A percentile compares a stretch with the other conserved stretches of the same genome.
These are phyloP conservation scores for Cydia pomonella DNA, from an alignment of 1,140 invertebrate species.

Conservation along the genomic window DNA sequence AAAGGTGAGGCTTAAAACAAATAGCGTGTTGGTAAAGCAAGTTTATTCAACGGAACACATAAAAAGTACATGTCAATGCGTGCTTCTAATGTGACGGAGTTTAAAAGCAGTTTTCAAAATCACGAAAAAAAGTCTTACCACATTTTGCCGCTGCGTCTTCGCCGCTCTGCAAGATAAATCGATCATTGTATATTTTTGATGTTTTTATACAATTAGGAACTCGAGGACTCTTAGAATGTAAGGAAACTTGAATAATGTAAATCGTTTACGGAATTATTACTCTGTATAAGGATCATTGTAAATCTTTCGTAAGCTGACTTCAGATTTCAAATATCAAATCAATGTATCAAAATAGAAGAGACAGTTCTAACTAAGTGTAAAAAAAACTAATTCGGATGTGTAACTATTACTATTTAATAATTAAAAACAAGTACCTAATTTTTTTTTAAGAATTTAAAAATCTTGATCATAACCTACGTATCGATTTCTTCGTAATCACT, in stretches of 20 bases:
- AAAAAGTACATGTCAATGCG: conserved; percentile 52
- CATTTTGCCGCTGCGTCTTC: conserved; percentile 18
- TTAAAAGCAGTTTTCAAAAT: conserved; percentile 22
- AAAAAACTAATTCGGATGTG: no score
- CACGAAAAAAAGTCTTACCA: conserved; percentile 13
- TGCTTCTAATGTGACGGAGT: conserved; percentile 18
- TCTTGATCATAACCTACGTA: no score
- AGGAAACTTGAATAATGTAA: neutral
- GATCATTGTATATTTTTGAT: neutral
- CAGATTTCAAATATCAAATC: neutral
- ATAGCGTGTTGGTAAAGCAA: conserved; percentile 60
- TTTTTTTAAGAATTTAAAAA: neutral
- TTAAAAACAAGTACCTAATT: no score
- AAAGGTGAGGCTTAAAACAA: conserved; percentile 69
- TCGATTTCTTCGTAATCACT: no score
- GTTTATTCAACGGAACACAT: conserved; percentile 65
- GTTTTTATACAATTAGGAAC: neutral
- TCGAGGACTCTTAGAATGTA: neutral
- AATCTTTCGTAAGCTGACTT: neutral
- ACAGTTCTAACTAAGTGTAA: neutral
- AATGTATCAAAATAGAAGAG: neutral
- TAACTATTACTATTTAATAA: no score
- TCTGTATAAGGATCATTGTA: neutral
- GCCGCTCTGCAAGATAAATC: conserved; percentile 14
- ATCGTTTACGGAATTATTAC: neutral